Evolutionary conservation across 1,140 invertebrate species (phyloP).

Genomic region (Drosophila pruinosa): DNA sequence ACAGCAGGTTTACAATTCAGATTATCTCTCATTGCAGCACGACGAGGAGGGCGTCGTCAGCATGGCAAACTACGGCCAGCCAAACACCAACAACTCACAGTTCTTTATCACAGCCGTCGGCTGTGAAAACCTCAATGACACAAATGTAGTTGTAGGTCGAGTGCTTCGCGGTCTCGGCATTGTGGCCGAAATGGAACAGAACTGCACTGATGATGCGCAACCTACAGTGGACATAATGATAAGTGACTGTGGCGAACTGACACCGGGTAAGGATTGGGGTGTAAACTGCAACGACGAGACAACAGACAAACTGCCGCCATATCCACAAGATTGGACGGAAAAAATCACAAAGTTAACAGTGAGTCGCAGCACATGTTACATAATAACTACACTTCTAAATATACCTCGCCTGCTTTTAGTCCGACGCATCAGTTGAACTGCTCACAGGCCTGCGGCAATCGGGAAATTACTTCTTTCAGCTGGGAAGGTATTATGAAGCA

Average conservation of each 20-base stretch:
- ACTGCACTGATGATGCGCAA: slow-evolving; percentile 84
- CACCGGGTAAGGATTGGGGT: slow-evolving; percentile 86
- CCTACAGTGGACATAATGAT: slow-evolving; percentile 87
- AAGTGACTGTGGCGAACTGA: slow-evolving; percentile 89
- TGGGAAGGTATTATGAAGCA: slow-evolving; percentile 85
- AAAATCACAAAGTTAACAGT: slow-evolving; percentile 77
- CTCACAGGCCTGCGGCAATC: slow-evolving; percentile 87
- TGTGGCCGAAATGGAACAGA: slow-evolving; percentile 86
- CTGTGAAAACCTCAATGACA: slow-evolving; percentile 93
- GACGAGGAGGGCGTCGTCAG: slow-evolving; percentile 88
- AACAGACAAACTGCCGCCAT: slow-evolving; percentile 88
- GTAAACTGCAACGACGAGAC: slow-evolving; percentile 88
- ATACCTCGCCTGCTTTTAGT: slow-evolving; percentile 21
- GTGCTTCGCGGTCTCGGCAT: slow-evolving; percentile 89
- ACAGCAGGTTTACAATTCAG: background rate
- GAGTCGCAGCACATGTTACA: slow-evolving; percentile 13
- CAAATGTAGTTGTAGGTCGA: slow-evolving; percentile 95
- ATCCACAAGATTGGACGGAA: slow-evolving; percentile 89
- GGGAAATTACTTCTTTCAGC: slow-evolving; percentile 88
- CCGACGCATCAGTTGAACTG: slow-evolving; percentile 45
- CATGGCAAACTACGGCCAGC: slow-evolving; percentile 94
- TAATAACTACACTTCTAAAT: background rate
- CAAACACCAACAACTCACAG: slow-evolving; percentile 95
- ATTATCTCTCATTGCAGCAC: slow-evolving; percentile 78
- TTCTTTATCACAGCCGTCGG: slow-evolving; percentile 96